Conservation (phyloP, 1,140 invertebrate genomes). For the Trachelipus rathkii region DNA sequence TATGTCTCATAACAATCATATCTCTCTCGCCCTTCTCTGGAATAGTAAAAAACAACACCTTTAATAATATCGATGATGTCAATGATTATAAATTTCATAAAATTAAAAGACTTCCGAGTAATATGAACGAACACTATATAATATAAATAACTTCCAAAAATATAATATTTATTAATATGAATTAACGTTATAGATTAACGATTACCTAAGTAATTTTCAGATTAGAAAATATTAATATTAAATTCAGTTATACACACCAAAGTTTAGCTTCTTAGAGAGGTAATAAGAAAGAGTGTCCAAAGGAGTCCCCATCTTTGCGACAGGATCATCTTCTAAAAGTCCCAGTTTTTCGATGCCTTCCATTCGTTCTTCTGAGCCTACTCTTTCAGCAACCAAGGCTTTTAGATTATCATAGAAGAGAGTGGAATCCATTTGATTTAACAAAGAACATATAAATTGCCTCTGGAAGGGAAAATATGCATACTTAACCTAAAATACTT, state of each 20-base stretch:
- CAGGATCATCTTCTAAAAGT: conserved; percentile 70
- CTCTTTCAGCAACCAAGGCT: conserved; percentile 66
- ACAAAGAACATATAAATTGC: conserved; percentile 76
- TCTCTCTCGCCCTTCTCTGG: conserved; percentile 69
- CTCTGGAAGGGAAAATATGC: conserved; percentile 52
- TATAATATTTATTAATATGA: too few relatives aligned
- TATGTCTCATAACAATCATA: conserved; percentile 88
- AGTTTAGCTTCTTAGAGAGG: conserved; percentile 67
- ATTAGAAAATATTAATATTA: too few relatives aligned
- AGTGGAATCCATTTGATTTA: conserved; percentile 76
- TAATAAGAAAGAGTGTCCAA: conserved; percentile 78
- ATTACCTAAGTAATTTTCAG: too few relatives aligned
- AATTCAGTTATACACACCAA: conserved; percentile 57
- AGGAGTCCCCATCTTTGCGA: conserved; percentile 79
- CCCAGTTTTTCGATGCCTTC: conserved; percentile 78
- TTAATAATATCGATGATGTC: neutral
- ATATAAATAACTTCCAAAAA: too few relatives aligned
- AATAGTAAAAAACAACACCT: neutral
- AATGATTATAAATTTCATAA: too few relatives aligned
- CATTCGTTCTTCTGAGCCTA: conserved; percentile 65
- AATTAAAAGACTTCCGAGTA: too few relatives aligned
- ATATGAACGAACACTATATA: too few relatives aligned
- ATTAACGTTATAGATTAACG: too few relatives aligned
- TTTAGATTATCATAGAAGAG: conserved; percentile 93
- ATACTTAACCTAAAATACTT: conserved; percentile 2